Evolutionary conservation across 1,140 invertebrate species (phyloP).

Genomic region (Leptonema lineaticorne): DNA sequence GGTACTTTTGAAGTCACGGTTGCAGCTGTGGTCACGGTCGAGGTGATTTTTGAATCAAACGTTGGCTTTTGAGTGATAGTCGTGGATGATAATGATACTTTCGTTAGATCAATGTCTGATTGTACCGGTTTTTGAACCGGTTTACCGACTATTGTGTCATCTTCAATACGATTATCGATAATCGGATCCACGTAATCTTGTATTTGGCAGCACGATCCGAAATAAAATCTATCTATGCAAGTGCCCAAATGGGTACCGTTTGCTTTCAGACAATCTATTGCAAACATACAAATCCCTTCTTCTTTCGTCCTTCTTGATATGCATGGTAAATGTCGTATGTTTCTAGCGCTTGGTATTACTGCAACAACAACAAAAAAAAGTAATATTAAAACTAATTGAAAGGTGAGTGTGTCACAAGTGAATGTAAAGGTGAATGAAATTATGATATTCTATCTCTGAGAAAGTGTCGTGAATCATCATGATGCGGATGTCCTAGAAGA

Average conservation of each 20-base stretch:
- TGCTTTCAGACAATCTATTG: constrained; percentile 86
- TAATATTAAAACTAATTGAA: background rate
- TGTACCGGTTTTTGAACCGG: constrained; percentile 44
- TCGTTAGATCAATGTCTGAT: background rate
- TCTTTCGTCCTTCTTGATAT: constrained; percentile 75
- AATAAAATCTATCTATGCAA: constrained; percentile 77
- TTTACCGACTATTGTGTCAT: constrained; percentile 55
- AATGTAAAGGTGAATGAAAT: background rate
- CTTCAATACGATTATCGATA: constrained; percentile 53
- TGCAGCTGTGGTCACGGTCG: constrained; percentile 44
- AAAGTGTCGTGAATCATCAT: constrained; percentile 10
- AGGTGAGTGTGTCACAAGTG: background rate
- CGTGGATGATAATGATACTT: constrained; percentile 35
- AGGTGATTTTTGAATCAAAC: constrained; percentile 38
- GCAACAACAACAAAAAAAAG: constrained; percentile 44
- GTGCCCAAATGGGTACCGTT: constrained; percentile 89
- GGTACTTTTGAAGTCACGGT: constrained; percentile 10
- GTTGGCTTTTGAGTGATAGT: constrained; percentile 43
- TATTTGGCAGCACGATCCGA: constrained; percentile 76
- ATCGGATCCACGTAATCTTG: constrained; percentile 51
- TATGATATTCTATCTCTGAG: background rate
- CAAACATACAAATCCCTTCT: constrained; percentile 90
- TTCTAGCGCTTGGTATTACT: constrained; percentile 73
- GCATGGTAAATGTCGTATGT: constrained; percentile 84
- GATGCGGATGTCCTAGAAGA: background rate